Evolutionary conservation across 2,113 vertebrate genomes (phyloP).

Genomic region (Boleophthalmus pectinirostris): DNA sequence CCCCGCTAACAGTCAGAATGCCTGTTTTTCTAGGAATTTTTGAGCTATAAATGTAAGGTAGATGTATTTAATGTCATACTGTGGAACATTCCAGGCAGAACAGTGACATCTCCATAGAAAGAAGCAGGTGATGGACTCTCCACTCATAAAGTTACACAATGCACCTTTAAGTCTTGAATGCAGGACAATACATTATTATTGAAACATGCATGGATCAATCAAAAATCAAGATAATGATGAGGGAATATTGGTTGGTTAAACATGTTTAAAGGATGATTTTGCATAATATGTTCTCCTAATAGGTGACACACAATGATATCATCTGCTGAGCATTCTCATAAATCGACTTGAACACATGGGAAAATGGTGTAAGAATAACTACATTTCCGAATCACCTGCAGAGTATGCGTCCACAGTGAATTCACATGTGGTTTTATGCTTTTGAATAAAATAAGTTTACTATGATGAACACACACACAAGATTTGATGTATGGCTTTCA

Average conservation of each 20-base stretch:
- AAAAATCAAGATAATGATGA: background rate
- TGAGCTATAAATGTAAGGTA: too few relatives aligned
- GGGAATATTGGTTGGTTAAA: too few relatives aligned
- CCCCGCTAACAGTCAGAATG: too few relatives aligned
- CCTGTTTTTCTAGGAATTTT: too few relatives aligned
- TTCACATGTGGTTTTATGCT: slow-evolving; percentile 55
- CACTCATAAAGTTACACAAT: too few relatives aligned
- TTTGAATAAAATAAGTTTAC: slow-evolving; percentile 59
- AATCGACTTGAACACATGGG: slow-evolving; percentile 67
- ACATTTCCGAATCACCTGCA: slow-evolving; percentile 51
- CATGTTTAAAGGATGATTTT: too few relatives aligned
- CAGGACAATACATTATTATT: background rate
- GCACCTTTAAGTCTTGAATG: background rate
- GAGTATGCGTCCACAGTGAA: slow-evolving; percentile 31
- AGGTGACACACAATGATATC: slow-evolving; percentile 76
- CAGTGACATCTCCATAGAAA: too few relatives aligned
- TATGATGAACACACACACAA: slow-evolving; percentile 25
- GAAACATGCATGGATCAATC: background rate
- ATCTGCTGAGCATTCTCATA: slow-evolving; percentile 77
- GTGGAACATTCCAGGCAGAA: too few relatives aligned
- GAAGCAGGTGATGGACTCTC: too few relatives aligned
- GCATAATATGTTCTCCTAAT: slow-evolving; percentile 20
- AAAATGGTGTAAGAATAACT: slow-evolving; percentile 47
- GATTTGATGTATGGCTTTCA: slow-evolving; percentile 61
- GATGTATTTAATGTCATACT: too few relatives aligned